Percentiles rank a stretch among this genome's conserved stretches.
Conservation (phyloP, 2,797 vertebrate genomes). For the Poeciliopsis infans region DNA sequence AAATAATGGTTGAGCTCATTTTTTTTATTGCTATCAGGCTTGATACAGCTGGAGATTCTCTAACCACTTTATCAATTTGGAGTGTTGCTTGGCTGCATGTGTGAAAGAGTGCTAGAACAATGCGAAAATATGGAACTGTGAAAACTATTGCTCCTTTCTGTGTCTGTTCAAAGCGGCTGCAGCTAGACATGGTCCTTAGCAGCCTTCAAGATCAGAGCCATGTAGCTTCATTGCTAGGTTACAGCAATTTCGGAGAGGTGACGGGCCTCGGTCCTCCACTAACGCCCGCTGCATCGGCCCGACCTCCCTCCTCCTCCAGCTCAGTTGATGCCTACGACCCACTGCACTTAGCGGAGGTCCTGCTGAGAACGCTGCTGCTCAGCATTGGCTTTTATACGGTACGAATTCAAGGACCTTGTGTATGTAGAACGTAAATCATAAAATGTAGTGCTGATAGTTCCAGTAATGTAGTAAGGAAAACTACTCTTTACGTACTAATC, state of each 20-base stretch:
- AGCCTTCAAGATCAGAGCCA: slow-evolving; percentile 88
- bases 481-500: not conserved
- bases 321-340: slow-evolving; percentile 76
- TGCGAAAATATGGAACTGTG: slow-evolving; percentile 38
- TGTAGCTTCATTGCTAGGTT: slow-evolving; percentile 83
- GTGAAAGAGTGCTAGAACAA: slow-evolving; percentile 24
- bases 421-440: not conserved
- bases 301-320: slow-evolving; percentile 64
- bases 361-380: slow-evolving; percentile 84
- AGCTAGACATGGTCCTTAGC: slow-evolving; percentile 86
- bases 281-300: slow-evolving; percentile 57
- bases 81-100: slow-evolving; percentile 45
- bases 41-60: slow-evolving; percentile 7
- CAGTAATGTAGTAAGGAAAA: not conserved
- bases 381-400: slow-evolving; percentile 87
- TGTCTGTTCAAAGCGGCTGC: slow-evolving; percentile 76
- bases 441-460: not conserved
- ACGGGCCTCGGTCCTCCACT: slow-evolving; percentile 66
- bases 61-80: slow-evolving; percentile 10
- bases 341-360: slow-evolving; percentile 82
- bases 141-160: slow-evolving; percentile 14
- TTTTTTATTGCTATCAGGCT: slow-evolving; percentile 4
- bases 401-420: slow-evolving; percentile 18
- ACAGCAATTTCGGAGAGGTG: slow-evolving; percentile 82
- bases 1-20: not conserved